Conservation (phyloP, 2,797 vertebrate genomes). For the Esox masquinongy region DNA sequence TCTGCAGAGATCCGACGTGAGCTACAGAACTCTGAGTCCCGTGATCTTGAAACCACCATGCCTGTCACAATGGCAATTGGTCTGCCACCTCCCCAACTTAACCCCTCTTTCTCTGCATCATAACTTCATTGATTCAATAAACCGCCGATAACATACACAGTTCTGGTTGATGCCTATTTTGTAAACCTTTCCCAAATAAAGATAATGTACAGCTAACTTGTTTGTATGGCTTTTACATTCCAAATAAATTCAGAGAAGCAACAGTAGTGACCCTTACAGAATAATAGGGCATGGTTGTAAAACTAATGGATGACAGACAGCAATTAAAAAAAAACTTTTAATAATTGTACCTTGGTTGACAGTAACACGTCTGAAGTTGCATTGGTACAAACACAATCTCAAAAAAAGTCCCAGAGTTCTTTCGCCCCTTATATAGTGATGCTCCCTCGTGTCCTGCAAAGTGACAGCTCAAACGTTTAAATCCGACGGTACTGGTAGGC, state of each 20-base stretch:
- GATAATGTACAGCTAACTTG: neutral
- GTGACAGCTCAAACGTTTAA: neutral
- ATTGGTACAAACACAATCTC: neutral
- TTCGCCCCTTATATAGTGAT: neutral
- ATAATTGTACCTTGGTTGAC: neutral
- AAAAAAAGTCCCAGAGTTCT: neutral
- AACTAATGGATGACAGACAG: neutral
- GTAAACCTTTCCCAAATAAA: neutral
- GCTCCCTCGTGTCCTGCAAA: neutral
- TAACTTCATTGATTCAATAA: neutral
- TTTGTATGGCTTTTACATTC: neutral
- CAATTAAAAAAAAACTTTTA: neutral
- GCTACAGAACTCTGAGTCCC: slow-evolving; percentile 81
- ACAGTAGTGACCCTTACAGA: neutral
- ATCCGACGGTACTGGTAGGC: too few species aligned
- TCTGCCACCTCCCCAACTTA: neutral
- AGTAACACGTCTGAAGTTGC: neutral
- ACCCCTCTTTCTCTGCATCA: neutral
- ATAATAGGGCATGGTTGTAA: neutral
- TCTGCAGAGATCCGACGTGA: slow-evolving; percentile 89
- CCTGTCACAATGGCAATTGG: slow-evolving; percentile 59
- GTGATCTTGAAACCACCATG: slow-evolving; percentile 82
- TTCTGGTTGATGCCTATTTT: neutral
- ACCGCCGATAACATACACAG: neutral
- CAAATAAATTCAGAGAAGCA: neutral